Conservation (phyloP, 2,797 vertebrate species). For the Cottoperca gobio region DNA sequence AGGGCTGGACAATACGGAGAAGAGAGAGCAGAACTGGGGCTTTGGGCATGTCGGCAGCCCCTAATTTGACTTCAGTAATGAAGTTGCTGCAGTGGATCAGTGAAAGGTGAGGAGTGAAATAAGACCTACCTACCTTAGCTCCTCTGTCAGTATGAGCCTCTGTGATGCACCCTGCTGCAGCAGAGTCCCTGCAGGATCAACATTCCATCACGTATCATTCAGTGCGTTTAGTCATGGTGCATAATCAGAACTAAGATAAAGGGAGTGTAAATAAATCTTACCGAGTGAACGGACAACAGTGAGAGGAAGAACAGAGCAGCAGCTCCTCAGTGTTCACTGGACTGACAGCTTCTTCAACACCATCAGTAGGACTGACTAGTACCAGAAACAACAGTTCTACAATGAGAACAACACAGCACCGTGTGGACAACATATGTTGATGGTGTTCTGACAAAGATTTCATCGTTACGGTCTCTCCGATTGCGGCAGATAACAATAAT, state of each 20-base stretch:
- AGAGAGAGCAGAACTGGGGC: background rate
- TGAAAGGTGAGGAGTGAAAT: background rate
- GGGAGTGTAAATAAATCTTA: slow-evolving; percentile 19
- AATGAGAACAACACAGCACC: background rate
- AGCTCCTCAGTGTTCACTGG: slow-evolving; percentile 25
- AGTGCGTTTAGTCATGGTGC: background rate
- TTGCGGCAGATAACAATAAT: background rate
- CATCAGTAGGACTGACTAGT: background rate
- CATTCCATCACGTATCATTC: background rate
- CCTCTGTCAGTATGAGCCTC: slow-evolving; percentile 1
- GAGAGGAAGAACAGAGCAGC: slow-evolving; percentile 2
- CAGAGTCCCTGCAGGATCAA: slow-evolving; percentile 44
- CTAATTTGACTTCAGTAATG: too few species aligned
- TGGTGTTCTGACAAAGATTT: background rate
- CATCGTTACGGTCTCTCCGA: background rate
- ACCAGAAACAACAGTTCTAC: background rate
- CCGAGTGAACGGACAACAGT: background rate
- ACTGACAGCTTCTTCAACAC: slow-evolving; percentile 3
- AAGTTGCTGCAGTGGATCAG: background rate
- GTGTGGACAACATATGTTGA: background rate
- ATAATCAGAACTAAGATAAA: background rate
- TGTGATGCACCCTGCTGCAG: background rate
- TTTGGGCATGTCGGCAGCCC: background rate
- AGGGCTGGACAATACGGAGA: background rate
- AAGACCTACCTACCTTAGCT: slow-evolving; percentile 36